Evolutionary conservation across 1,140 invertebrate genomes (phyloP).

Genomic region (Littorina saxatilis): DNA sequence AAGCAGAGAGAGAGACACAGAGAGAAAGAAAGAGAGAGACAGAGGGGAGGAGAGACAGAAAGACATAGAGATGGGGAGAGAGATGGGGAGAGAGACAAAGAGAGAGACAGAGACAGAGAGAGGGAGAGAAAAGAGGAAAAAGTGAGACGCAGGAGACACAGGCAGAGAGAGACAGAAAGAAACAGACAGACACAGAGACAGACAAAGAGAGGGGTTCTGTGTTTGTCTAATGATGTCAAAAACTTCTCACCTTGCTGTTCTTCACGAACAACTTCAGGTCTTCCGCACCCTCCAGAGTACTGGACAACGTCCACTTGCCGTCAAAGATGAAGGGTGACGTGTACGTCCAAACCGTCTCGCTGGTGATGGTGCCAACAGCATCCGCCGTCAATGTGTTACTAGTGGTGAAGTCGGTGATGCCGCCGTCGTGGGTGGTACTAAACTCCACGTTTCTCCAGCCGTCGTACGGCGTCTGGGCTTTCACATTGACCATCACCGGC

Average conservation of each 20-base stretch:
- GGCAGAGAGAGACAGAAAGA: too few species aligned
- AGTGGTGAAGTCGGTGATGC: conserved; percentile 27
- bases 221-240: too few species aligned
- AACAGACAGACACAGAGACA: too few species aligned
- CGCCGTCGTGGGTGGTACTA: conserved; percentile 35
- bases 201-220: too few species aligned
- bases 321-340: conserved; percentile 33
- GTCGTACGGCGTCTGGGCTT: conserved; percentile 45
- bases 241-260: neutral
- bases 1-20: too few species aligned
- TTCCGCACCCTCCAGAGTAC: conserved; percentile 41
- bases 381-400: conserved; percentile 27
- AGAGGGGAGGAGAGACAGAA: too few species aligned
- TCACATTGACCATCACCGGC: conserved; percentile 24
- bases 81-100: too few species aligned
- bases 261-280: conserved; percentile 41
- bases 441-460: conserved; percentile 35
- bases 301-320: conserved; percentile 36
- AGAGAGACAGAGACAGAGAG: too few species aligned
- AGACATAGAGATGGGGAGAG: too few species aligned
- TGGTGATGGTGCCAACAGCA: conserved; percentile 15
- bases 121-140: too few species aligned
- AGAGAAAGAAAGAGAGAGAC: too few species aligned
- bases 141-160: too few species aligned
- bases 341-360: conserved; percentile 18